Base-by-base conservation (phyloP, 1,140 invertebrate genomes). In the Onthophagus taurus region DNA sequence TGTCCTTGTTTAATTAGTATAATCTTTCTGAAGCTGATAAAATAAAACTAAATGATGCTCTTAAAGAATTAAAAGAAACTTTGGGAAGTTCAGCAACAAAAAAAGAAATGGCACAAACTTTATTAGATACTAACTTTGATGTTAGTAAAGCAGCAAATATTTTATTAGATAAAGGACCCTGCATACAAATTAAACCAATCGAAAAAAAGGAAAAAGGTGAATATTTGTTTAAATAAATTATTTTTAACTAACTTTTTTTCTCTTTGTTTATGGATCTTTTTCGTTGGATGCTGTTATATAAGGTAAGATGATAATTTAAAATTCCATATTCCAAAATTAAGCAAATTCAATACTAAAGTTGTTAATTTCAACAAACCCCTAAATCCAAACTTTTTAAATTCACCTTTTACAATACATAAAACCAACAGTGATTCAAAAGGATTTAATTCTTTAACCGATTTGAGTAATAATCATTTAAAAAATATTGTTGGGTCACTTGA, bases 71-170 rank as follows among this genome's bases (percentile, higher is more conserved):
- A 14, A 57, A 55, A 38, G 35, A 44, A 16, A 55, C 42, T 7
- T 35, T 64, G 11, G 54, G 53, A 11, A 7, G 44, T 11, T 29
- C 77, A 0, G 61, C 82, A 17, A 71, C 84, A 1, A 83, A 89
- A 45, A 69, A 76, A 43, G 67, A 76, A 23, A 71, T 92, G 13
- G 72, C 78, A 4, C 71, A 78, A 24, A 74, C 74, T 24, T 72
- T 85, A 18, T 62, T 86, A 34, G 62, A 68, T 47, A 70, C 80
- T 45, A 75, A 83, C 48, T 92, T 81, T 66, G 74, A 89, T 68
- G 69, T 76, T 31, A 74, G 81, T 49, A 72, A 74, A 52, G 73
- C 83, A 23, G 66, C 90, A 12, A 77, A 91, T 70, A 71, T 74
- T 54, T 72, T 90, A 45, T 67, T 89, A 17, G 78, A 75, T 49